Evolutionary conservation across 53 echinoderm and acorn worm genomes (phyloP).

Genomic region (Arbacia lixula): DNA sequence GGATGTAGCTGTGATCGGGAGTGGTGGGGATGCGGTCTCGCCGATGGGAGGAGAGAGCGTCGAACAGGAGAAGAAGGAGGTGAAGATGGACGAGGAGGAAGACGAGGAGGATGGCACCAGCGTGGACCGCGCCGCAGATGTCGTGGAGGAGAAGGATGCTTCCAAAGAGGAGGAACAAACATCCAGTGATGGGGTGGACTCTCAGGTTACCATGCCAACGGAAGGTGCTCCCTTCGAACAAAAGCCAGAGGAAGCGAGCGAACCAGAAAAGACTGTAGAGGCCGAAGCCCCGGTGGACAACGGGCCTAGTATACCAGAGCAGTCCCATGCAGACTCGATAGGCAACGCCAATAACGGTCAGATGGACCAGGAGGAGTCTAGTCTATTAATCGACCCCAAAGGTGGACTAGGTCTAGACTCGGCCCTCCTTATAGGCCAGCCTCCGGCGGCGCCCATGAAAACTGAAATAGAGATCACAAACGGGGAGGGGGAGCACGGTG

Average conservation of each 20-base stretch:
- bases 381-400: constrained; percentile 50
- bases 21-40: constrained; percentile 15
- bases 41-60: constrained; percentile 20
- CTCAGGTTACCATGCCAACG: constrained; percentile 21
- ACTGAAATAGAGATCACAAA: constrained; percentile 56
- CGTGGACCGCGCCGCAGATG: not conserved
- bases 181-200: constrained; percentile 5
- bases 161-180: constrained; percentile 12
- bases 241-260: constrained; percentile 7
- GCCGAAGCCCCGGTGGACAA: not conserved
- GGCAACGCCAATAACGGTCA: constrained; percentile 45
- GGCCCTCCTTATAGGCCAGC: constrained; percentile 40
- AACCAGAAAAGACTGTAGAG: not conserved
- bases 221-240: constrained; percentile 14
- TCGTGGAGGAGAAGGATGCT: constrained; percentile 3
- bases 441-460: constrained; percentile 8
- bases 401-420: not conserved
- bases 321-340: constrained; percentile 22
- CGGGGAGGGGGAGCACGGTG: constrained; percentile 30
- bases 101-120: not conserved
- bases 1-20: constrained; percentile 6
- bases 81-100: no score
- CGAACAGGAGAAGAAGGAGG: not conserved
- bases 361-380: constrained; percentile 50
- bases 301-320: constrained; percentile 29